phyloP scores from a whole-genome alignment of 2,888 invertebrate species.

The Phalera bucephala region DNA sequence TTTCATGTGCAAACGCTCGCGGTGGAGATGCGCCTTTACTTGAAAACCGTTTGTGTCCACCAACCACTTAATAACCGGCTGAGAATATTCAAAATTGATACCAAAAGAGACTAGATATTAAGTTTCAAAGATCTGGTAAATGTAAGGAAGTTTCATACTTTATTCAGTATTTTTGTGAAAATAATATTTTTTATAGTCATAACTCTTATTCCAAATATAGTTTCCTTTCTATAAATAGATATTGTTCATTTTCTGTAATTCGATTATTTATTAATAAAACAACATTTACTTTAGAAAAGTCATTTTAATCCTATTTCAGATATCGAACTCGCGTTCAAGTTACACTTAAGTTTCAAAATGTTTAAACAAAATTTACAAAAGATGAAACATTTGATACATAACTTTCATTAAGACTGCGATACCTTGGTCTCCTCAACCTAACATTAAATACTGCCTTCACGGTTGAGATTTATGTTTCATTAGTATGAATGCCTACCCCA shows the following conservation, averaged over 20 bases:
- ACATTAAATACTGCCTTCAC: too few species aligned
- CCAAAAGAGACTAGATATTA: background rate
- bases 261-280: background rate
- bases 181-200: slow-evolving; percentile 1
- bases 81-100: background rate
- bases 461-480: too few species aligned
- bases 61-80: too few species aligned
- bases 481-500: too few species aligned
- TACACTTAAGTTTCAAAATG: too few species aligned
- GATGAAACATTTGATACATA: background rate
- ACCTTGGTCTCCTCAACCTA: background rate
- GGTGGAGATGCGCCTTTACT: too few species aligned
- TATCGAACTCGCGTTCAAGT: background rate
- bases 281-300: background rate
- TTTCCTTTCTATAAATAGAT: too few species aligned
- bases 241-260: too few species aligned
- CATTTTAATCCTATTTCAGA: background rate
- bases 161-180: slow-evolving; percentile 14
- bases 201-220: background rate
- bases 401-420: background rate
- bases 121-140: background rate
- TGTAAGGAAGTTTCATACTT: too few species aligned
- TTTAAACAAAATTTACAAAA: background rate
- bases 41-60: too few species aligned
- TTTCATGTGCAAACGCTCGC: too few species aligned